Evolutionary conservation across 2,113 vertebrate genomes (phyloP), one percentile per base, ranked within the genome.

Genomic region (Drymodes brunneopygia): DNA sequence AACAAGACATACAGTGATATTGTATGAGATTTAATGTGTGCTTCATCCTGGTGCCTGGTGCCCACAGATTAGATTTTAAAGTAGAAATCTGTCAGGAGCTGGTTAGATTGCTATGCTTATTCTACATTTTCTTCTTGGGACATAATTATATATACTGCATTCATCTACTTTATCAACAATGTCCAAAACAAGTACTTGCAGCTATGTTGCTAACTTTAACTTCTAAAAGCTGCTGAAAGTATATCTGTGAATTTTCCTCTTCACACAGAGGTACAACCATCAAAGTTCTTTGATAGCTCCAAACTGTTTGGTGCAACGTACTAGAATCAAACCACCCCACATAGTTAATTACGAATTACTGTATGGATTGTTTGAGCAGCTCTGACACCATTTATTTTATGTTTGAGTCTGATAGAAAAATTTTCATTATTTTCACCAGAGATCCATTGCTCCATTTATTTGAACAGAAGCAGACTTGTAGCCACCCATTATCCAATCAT

Each of bases 241-340:
- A 31, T 27, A 5, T 6, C 5, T 36, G 7, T 54, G 27, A 86
- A 22, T 51, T 83, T 44, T 83, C 75, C 23, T 54, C 29, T 72
- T 64, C 27, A 67, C 0, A 0, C 2, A 67, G 22, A 56, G 3
- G 7, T 61, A 31, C 5, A 89, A 22, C 4, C 10, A 72, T 60
- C 23, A 58, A 75, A 50, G 9, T 35, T 42, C 23, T 60, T 47
- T 85, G 23, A 88, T 23, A 79, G 9, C 2, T 57, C 23, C 14
- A n/a, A 42, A 57, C 2, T 56, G 2, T 42, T 69, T 42, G 20
- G 13, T 67, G 27, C 11, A 60, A 38, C 35, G 54, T 11, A 23
- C 4, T 42, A 45, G 14, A 86, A 67, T 36, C 7, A 69, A 77
- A 64, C 5, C 2, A 3, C 5, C 2, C 0, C 21, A 35, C 11